Evolutionary conservation across 1,140 invertebrate species (phyloP).

Genomic region (Dysdera silvatica): DNA sequence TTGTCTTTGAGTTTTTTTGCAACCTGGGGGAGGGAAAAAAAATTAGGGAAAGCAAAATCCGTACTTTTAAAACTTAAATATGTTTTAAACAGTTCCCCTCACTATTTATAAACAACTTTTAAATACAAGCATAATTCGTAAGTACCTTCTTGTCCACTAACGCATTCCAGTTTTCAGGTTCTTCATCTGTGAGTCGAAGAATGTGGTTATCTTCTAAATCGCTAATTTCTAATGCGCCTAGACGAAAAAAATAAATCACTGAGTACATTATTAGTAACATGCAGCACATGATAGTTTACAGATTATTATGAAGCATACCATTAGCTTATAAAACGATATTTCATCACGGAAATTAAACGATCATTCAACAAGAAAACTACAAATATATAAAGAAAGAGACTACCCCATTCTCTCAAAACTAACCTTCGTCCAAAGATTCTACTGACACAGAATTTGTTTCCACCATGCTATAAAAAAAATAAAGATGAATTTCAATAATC

Average conservation of each 20-base stretch:
- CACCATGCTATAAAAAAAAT: constrained; percentile 38
- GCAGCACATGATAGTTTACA: no score
- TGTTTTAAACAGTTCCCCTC: no score
- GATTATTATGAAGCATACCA: no score
- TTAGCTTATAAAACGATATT: no score
- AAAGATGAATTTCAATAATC: no score
- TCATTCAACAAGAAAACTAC: no score
- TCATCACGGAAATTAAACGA: no score
- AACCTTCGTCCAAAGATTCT: constrained; percentile 46
- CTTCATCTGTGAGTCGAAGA: constrained; percentile 67
- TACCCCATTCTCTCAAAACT: not conserved
- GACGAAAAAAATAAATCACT: not conserved
- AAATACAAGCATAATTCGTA: no score
- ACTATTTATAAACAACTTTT: no score
- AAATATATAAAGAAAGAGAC: not conserved
- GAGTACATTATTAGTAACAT: not conserved
- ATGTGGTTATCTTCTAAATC: constrained; percentile 59
- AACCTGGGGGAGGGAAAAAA: constrained; percentile 44
- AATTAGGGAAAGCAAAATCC: constrained; percentile 23
- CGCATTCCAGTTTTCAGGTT: constrained; percentile 85
- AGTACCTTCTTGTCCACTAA: constrained; percentile 71
- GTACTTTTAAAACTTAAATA: not conserved
- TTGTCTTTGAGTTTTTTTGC: constrained; percentile 68
- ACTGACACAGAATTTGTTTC: constrained; percentile 45
- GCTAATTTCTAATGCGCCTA: constrained; percentile 34